These are phyloP conservation scores for Myrmecophaga tridactyla DNA, from an alignment of 2,113 vertebrate genomes.

Conservation along the genomic window DNA sequence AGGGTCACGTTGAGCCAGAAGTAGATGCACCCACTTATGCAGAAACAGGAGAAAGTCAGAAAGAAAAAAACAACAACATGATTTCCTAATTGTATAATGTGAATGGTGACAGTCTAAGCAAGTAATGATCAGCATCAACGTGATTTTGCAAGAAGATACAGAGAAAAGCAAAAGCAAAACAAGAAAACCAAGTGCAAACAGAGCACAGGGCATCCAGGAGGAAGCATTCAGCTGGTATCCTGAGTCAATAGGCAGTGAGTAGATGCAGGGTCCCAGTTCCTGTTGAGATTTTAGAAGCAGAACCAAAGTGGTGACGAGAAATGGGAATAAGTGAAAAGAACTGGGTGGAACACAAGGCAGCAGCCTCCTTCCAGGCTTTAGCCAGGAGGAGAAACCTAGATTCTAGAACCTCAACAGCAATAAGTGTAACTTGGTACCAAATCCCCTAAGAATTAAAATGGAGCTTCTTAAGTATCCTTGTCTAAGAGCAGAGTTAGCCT, in stretches of 20 bases:
- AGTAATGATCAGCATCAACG: neutral
- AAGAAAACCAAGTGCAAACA: no score
- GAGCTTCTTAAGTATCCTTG: neutral
- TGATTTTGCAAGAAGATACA: neutral
- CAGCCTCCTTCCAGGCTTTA: neutral
- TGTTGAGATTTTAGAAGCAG: neutral
- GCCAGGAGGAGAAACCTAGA: neutral
- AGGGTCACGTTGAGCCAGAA: neutral
- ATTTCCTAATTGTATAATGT: neutral
- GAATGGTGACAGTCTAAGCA: neutral
- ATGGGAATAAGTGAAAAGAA: neutral
- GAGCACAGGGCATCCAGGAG: neutral
- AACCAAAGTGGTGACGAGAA: neutral
- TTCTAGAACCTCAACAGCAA: neutral
- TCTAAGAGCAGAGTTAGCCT: neutral
- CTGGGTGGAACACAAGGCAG: neutral
- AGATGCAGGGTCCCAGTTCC: neutral
- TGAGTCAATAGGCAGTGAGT: neutral
- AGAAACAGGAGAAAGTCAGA: neutral
- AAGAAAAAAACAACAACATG: accelerated
- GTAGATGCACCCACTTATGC: neutral
- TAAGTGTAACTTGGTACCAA: neutral
- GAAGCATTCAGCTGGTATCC: neutral
- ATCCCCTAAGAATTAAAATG: neutral
- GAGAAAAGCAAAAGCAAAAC: neutral